Evolutionary conservation across 2,113 vertebrate genomes (phyloP).

Genomic region (Plotosus lineatus): DNA sequence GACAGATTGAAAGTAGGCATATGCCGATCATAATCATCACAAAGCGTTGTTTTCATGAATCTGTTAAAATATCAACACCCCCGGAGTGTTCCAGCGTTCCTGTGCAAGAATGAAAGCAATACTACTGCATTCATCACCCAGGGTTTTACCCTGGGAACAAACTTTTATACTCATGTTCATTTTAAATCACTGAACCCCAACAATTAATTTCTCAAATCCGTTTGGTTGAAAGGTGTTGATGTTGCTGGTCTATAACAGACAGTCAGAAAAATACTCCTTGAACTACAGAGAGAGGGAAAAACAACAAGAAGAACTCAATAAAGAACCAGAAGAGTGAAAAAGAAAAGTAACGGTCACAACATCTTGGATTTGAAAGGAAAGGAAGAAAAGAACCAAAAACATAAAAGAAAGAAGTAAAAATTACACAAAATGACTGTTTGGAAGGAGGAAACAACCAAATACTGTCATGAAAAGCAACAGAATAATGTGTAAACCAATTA

Average conservation of each 20-base stretch:
- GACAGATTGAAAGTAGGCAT: conserved; percentile 7
- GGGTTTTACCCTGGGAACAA: not conserved
- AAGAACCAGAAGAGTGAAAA: too few relatives aligned
- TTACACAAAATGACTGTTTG: too few relatives aligned
- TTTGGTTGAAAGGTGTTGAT: not conserved
- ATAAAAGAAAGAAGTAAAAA: too few relatives aligned
- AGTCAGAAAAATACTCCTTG: not conserved
- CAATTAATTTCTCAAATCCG: not conserved
- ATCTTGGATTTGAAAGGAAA: too few relatives aligned
- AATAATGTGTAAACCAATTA: too few relatives aligned
- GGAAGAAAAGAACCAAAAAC: too few relatives aligned
- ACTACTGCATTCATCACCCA: not conserved
- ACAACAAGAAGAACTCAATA: too few relatives aligned
- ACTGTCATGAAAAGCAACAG: too few relatives aligned
- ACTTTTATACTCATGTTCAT: not conserved
- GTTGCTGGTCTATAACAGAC: not conserved
- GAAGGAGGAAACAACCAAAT: not conserved
- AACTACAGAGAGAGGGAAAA: too few relatives aligned
- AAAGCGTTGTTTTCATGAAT: not conserved
- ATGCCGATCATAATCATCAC: not conserved
- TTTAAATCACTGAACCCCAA: not conserved
- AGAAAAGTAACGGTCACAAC: too few relatives aligned
- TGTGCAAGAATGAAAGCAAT: not conserved
- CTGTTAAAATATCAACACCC: not conserved
- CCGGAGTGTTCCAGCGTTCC: not conserved